Evolutionary conservation across 2,113 vertebrate species (phyloP).

Genomic region (Triplophysa dalaica): DNA sequence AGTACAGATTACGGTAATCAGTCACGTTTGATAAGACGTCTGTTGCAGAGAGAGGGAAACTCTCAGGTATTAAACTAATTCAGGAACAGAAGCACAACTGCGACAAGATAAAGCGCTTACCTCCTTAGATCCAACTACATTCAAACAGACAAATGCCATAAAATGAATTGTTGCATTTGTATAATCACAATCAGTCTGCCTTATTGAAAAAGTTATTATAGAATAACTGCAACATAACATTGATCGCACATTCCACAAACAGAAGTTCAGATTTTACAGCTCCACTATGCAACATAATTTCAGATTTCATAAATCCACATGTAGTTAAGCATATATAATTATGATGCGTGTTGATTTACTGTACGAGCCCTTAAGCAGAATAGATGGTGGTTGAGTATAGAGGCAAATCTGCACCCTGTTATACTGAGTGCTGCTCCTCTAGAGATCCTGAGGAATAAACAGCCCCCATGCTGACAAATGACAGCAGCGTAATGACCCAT

Average conservation of each 20-base stretch:
- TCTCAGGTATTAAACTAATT: conserved; percentile 81
- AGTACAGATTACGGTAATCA: conserved; percentile 99
- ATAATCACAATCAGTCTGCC: not conserved
- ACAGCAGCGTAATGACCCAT: conserved; percentile 68
- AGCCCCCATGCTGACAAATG: conserved; percentile 65
- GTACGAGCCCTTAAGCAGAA: conserved; percentile 29
- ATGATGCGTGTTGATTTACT: conserved; percentile 1
- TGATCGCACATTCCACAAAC: too few relatives aligned
- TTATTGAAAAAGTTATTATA: not conserved
- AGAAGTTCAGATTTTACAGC: too few relatives aligned
- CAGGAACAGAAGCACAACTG: conserved; percentile 60
- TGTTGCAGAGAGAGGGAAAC: conserved; percentile 75
- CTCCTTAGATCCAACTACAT: not conserved
- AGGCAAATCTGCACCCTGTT: conserved; percentile 31
- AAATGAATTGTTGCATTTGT: not conserved
- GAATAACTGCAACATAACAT: not conserved
- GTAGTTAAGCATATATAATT: not conserved
- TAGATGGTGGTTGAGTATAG: conserved; percentile 48
- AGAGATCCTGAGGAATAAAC: conserved; percentile 51
- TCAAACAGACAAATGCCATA: not conserved
- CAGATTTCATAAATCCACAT: not conserved
- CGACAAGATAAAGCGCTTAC: conserved; percentile 41
- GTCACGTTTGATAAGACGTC: conserved; percentile 98
- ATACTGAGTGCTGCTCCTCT: conserved; percentile 36
- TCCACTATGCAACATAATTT: not conserved